These are phyloP conservation scores for Drosophila hamatofila DNA, from an alignment of 2,888 invertebrate genomes.

Conservation along the genomic window DNA sequence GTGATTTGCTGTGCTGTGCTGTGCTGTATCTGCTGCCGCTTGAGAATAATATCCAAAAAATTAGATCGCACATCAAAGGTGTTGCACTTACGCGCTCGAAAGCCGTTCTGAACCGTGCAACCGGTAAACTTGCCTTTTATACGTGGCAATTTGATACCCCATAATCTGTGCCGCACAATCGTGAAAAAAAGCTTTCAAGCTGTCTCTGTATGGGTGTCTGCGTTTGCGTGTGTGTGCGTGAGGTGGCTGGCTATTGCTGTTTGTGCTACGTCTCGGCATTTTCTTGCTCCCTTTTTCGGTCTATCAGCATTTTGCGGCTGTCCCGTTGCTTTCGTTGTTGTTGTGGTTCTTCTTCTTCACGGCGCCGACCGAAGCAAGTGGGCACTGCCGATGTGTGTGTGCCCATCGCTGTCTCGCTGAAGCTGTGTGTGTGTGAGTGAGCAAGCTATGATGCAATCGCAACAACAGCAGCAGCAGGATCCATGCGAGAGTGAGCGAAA, in stretches of 20 bases:
- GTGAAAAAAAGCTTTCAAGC: conserved; percentile 63
- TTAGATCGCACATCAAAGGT: conserved; percentile 84
- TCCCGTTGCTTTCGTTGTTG: conserved; percentile 23
- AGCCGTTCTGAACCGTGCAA: conserved; percentile 97
- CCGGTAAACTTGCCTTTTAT: conserved; percentile 87
- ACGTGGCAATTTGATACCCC: conserved; percentile 86
- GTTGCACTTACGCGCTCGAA: conserved; percentile 95
- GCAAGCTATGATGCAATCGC: conserved; percentile 73
- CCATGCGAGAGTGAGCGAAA: conserved; percentile 33
- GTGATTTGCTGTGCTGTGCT: conserved; percentile 12
- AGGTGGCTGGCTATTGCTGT: conserved; percentile 44
- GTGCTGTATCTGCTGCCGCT: conserved; percentile 42
- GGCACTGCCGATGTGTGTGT: conserved; percentile 46
- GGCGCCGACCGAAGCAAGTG: conserved; percentile 59
- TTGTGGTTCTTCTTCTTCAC: conserved; percentile 17
- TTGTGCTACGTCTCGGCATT: conserved; percentile 56
- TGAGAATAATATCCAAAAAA: conserved; percentile 64
- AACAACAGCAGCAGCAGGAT: conserved; percentile 55
- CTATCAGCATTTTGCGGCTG: conserved; percentile 46
- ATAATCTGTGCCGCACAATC: conserved; percentile 71
- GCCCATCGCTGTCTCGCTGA: conserved; percentile 23
- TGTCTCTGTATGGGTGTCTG: conserved; percentile 29
- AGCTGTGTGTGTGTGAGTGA: conserved; percentile 36
- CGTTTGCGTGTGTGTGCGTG: conserved; percentile 50
- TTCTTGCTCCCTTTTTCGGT: conserved; percentile 80